Conservation (phyloP, 2,797 vertebrate species). For the Myotis pilosus region DNA sequence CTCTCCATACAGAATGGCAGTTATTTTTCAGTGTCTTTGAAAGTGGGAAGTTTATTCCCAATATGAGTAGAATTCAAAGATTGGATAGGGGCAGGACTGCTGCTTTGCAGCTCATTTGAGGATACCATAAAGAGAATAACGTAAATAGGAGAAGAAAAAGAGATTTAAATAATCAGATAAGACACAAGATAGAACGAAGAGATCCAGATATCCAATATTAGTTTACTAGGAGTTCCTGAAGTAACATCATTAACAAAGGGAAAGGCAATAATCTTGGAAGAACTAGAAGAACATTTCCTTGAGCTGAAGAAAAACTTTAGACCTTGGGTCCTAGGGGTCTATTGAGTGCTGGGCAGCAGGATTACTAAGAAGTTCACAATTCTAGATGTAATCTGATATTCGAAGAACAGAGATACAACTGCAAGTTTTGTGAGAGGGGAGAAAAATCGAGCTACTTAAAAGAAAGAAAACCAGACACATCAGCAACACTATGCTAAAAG, state of each 20-base stretch:
- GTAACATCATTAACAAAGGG: not conserved
- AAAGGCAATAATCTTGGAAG: not conserved
- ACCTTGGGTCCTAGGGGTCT: not conserved
- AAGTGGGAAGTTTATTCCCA: not conserved
- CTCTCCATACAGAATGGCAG: not conserved
- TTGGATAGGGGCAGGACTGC: not conserved
- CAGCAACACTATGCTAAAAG: not conserved
- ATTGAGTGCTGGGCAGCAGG: not conserved
- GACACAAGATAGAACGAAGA: not conserved
- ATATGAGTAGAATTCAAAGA: not conserved
- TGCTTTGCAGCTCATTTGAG: not conserved
- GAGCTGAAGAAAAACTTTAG: not conserved
- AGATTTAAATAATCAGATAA: conserved; percentile 13
- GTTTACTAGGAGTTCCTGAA: not conserved
- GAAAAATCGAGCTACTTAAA: not conserved
- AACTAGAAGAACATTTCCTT: not conserved
- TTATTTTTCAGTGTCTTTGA: not conserved
- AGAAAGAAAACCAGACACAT: conserved; percentile 37
- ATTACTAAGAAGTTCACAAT: not conserved
- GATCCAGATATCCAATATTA: not conserved
- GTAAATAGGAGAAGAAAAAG: not conserved
- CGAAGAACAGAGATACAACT: conserved; percentile 10
- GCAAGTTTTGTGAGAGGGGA: not conserved
- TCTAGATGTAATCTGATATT: not conserved
- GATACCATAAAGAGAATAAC: not conserved